Base-by-base conservation (phyloP, 2,888 invertebrate genomes). In the Steinernema carpocapsae region DNA sequence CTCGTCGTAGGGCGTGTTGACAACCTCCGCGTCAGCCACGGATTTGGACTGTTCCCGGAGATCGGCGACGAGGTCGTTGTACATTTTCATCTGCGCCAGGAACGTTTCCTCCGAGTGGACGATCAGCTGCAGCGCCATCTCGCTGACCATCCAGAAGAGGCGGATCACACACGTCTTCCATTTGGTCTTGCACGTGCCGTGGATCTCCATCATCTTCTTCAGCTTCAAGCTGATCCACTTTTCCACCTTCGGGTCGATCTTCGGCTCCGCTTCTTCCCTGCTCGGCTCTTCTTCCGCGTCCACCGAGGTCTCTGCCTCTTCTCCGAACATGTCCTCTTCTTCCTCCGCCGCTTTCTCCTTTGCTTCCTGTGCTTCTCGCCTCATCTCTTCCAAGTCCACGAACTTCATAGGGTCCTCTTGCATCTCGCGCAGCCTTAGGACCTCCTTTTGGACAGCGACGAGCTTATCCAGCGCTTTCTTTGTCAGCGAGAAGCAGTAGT, bases 51-150 rank as follows among this genome's bases (percentile, higher is more conserved):
- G 26, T 32, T 64, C 64, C 32, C 64, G 64, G 29, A 64, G 29
- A n/a, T 64, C 64, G 10, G 64, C 64, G 17, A 64, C 17, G 10
- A 64, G 19, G 32, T 64, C 64, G 37, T 64, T 64, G 64, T 64
- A 64, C 29, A 64, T 26, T 29, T 74, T 76, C 51, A 76, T 29
- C 43, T 74, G 71, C 6, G 59, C 19, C 46, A 52, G 29, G 72
- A 76, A 76, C 6, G 71, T 71, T n/a, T 56, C 46, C 45, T 76
- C 76, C 56, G 71, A 42, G 51, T 74, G 74, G 42, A 72, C 64
- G 51, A 76, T 70, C n/a, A 76, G 74, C 42, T 76, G 74, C 12
- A 76, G 46, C 19, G 74, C 74, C 46, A 76, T 72, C 46, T 76
- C 76, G 26, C 76, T 74, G 17, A 76, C 73, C 45, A 73, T 51